Evolutionary conservation across 2,888 invertebrate species (phyloP), one percentile per base, ranked within the genome.

Genomic region (Callimorpha dominula): DNA sequence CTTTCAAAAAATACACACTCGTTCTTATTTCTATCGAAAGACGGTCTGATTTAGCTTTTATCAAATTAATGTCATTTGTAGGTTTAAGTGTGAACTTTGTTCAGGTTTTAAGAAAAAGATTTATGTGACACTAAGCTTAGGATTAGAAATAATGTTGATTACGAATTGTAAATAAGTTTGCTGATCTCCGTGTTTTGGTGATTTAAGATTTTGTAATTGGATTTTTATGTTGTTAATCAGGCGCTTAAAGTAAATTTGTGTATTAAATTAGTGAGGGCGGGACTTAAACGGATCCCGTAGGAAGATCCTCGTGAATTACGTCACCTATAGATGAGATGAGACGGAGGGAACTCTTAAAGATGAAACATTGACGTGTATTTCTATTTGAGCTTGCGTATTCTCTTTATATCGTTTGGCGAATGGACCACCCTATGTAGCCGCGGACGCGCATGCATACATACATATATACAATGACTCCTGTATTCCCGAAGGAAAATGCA

Each of bases 111-210:
- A 89, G 83, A 87, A 84, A 87, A 86, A 87, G 89, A 92, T 89
- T 91, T 88, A 91, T 88, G 87, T 88, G 93, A 92, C 79, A 89
- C 88, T 87, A 88, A 52, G 88, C 71, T 82, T 78, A 49, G 66
- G 65, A 70, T 80, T 81, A 75, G 68, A 57, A 52, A 69, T 66
- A 65, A 73, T 54, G 17, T 71, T 80, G 77, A 78, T 81, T 76
- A 76, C 77, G 75, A 54, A 60, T 68, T 68, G 42, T 57, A 57
- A 84, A 83, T 77, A 73, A 62, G 70, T 54, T 50, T 73, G 73
- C 65, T 68, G 68, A 74, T 67, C 46, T 46, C 12, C 43, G 20
- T 71, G 68, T 68, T 76, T 72, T 74, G 50, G 68, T 74, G 73
- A 49, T 66, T 78, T 65, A 75, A 43, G 9, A 50, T 49, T 65